A percentile compares a stretch with the other conserved stretches of the same genome.
Conservation (phyloP, 1,140 invertebrate species). For the Drosophila carrolli region DNA sequence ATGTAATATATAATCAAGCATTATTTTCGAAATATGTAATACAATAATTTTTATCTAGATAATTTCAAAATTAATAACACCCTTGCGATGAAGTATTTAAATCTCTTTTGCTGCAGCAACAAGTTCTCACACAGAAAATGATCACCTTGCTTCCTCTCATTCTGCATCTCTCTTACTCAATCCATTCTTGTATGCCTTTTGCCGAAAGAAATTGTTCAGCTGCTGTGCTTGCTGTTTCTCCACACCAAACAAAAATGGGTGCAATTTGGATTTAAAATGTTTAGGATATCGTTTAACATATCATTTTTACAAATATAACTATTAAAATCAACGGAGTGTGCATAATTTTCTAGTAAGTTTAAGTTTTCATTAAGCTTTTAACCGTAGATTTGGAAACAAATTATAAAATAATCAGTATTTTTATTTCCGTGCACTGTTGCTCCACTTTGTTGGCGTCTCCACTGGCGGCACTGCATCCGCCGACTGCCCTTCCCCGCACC, state of each 20-base stretch:
- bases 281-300: background rate
- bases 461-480: constrained; percentile 57
- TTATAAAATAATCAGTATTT: background rate
- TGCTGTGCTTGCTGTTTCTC: constrained; percentile 7
- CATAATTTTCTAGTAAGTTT: too few species aligned
- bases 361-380: too few species aligned
- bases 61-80: background rate
- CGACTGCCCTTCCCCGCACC: constrained; percentile 15
- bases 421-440: constrained; percentile 18
- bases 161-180: background rate
- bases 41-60: too few species aligned
- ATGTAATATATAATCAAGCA: too few species aligned
- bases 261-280: too few species aligned
- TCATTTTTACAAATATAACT: too few species aligned
- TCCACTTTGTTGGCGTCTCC: constrained; percentile 64
- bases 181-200: constrained; percentile 20
- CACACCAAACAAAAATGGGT: background rate
- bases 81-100: background rate
- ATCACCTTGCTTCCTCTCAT: constrained; percentile 12
- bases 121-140: constrained; percentile 56
- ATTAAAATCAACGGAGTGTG: too few species aligned
- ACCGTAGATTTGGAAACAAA: too few species aligned
- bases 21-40: too few species aligned
- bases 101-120: constrained; percentile 9
- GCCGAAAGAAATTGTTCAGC: constrained; percentile 65